These are phyloP conservation scores for Eupithecia centaureata DNA, from an alignment of 2,888 invertebrate genomes.

Conservation along the genomic window DNA sequence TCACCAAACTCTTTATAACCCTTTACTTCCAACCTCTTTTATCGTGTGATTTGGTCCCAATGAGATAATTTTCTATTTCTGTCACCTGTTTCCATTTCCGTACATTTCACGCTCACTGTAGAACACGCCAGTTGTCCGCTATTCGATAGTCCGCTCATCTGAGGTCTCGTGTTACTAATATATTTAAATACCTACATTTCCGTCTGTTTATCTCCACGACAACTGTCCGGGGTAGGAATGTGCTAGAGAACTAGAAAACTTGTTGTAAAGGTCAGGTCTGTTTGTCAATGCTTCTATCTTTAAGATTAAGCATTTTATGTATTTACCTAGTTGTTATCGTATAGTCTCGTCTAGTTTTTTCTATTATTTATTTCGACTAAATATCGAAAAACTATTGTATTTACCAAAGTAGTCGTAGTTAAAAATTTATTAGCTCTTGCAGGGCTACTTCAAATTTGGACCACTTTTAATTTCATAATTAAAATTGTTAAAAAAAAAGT, in stretches of 20 bases:
- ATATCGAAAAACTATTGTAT: neutral
- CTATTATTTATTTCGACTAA: no score
- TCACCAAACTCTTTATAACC: neutral
- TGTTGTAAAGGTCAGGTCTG: conserved; percentile 10
- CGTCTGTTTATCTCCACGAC: conserved; percentile 34
- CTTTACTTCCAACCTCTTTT: neutral
- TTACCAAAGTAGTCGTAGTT: neutral
- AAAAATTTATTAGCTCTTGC: neutral
- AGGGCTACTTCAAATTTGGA: neutral
- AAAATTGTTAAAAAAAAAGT: no score
- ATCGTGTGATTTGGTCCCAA: neutral
- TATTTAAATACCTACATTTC: conserved; percentile 51
- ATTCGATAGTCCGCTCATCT: conserved; percentile 46
- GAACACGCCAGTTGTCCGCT: conserved; percentile 37
- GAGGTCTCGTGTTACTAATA: conserved; percentile 47
- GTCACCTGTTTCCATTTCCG: neutral
- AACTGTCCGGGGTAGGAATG: conserved; percentile 28
- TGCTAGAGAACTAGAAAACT: conserved; percentile 4
- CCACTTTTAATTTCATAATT: neutral
- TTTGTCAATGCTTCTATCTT: conserved; percentile 3
- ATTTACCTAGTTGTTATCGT: neutral
- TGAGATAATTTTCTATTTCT: neutral
- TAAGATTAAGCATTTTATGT: conserved; percentile 2
- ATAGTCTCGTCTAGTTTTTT: no score
- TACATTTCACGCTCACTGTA: conserved; percentile 42